These are phyloP conservation scores for Brienomyrus longianalis DNA, from an alignment of 2,113 vertebrate species.

Conservation along the genomic window DNA sequence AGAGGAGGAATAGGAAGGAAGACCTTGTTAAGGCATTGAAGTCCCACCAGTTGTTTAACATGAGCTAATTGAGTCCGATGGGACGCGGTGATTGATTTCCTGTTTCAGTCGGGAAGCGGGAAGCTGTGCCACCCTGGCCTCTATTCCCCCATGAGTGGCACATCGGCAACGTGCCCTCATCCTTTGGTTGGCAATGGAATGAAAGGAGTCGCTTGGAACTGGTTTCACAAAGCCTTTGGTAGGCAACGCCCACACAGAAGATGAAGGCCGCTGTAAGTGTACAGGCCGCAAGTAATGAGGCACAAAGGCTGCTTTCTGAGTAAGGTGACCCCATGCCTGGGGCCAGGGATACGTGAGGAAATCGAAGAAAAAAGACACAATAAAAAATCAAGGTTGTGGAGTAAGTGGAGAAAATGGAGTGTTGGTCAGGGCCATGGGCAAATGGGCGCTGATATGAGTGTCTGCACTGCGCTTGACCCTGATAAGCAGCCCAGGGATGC, in stretches of 20 bases:
- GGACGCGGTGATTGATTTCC: constrained; percentile 52
- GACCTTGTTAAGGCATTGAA: constrained; percentile 37
- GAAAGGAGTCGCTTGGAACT: neutral
- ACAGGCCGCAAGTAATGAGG: neutral
- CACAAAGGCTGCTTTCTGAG: neutral
- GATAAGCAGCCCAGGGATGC: neutral
- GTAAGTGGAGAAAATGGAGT: neutral
- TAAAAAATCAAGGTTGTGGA: neutral
- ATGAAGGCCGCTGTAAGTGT: neutral
- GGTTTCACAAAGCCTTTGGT: neutral
- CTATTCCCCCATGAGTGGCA: neutral
- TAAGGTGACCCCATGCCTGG: neutral
- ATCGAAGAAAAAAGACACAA: neutral
- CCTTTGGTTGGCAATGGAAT: neutral
- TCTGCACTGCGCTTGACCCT: neutral
- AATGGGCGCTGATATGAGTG: neutral
- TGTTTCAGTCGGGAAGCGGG: constrained; percentile 16
- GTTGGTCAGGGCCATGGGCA: neutral
- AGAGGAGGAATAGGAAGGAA: constrained; percentile 7
- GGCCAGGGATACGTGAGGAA: neutral
- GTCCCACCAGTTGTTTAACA: constrained; percentile 50
- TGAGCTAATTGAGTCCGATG: constrained; percentile 66
- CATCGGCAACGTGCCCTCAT: neutral
- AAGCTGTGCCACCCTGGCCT: neutral
- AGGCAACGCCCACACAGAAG: too few relatives aligned